Base-by-base conservation (phyloP, 1,140 invertebrate genomes). In the Dinothrombium tinctorium region DNA sequence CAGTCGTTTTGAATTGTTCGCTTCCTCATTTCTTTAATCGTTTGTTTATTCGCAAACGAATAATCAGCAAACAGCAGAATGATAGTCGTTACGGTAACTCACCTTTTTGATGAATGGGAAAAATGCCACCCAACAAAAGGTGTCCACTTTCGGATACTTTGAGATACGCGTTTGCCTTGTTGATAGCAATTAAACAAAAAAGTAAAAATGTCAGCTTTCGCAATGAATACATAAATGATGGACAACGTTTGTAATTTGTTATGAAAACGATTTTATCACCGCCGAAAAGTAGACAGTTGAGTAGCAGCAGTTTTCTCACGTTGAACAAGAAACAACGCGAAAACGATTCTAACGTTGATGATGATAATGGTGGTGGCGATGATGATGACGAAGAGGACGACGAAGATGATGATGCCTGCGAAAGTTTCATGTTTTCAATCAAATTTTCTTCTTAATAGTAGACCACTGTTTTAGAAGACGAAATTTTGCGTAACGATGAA, bases 101-200 rank as follows among this genome's bases (percentile, higher is more conserved):
- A 25, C 54, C 67, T 57, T 62, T 71, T 40, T 61, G 64, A 50
- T 72, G 69, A 46, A 72, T 67, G 3, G 71, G 69, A 52, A 73
- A 72, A 7, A 72, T 57, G 2, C 70, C 70, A 1, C 70, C 70
- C 37, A 72, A 55, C 21, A 72, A 61, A 7, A 72, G 55, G 49
- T 73, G 65, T 4, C 69, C 69, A n/a, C 52, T 47, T 22, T 56
- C 36, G 25, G 33, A 38, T 3, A 54, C 51, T 25, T 50, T 51
- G 23, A 40, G 26, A 14, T 36, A 37, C 29, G 19, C 14, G 22
- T 20, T n/a, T 22, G n/a, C 29, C 21, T 17, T 14, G 32, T 31
- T 38, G 8, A 25, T 23, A 14, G n/a, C 22, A 23, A 23, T 29
- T 14, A 14, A 20, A 25, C n/a, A 9, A 7, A 2, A 23, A 12